Evolutionary conservation across 2,797 vertebrate genomes (phyloP).

Genomic region (Helostoma temminkii): DNA sequence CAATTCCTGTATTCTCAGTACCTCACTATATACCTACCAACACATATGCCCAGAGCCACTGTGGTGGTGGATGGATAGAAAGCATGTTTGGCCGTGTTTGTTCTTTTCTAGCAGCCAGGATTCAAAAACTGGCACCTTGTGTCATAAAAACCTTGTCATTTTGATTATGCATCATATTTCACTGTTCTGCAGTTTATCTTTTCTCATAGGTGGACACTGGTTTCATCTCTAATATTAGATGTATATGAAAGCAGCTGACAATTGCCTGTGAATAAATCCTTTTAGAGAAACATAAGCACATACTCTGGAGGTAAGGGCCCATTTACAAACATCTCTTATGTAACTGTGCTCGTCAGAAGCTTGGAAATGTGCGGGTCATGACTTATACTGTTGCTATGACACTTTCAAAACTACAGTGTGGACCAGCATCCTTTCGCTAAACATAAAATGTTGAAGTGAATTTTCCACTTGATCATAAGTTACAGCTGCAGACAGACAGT

Average conservation of each 20-base stretch:
- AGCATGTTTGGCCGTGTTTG: too few species aligned
- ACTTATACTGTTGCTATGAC: conserved; percentile 44
- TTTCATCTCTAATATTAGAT: conserved; percentile 13
- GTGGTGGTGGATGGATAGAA: too few species aligned
- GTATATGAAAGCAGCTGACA: conserved; percentile 7
- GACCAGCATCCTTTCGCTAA: conserved; percentile 5
- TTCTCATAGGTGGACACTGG: conserved; percentile 12
- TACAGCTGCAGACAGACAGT: conserved; percentile 1
- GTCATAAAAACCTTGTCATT: too few species aligned
- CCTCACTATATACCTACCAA: too few species aligned
- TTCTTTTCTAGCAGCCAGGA: too few species aligned
- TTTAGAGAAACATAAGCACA: conserved; percentile 38
- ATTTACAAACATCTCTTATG: conserved; percentile 28
- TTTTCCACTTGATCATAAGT: background rate
- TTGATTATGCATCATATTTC: background rate
- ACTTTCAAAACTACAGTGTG: conserved; percentile 31
- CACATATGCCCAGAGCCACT: too few species aligned
- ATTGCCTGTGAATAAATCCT: conserved; percentile 27
- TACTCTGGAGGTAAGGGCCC: conserved; percentile 50
- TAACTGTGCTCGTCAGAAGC: conserved; percentile 42
- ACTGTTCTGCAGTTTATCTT: conserved; percentile 8
- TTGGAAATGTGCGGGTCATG: conserved; percentile 35
- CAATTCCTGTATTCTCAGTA: too few species aligned
- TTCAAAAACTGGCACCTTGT: too few species aligned
- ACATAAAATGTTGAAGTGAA: conserved; percentile 21